Evolutionary conservation across 2,797 vertebrate species (phyloP).

Genomic region (Perodicticus potto): DNA sequence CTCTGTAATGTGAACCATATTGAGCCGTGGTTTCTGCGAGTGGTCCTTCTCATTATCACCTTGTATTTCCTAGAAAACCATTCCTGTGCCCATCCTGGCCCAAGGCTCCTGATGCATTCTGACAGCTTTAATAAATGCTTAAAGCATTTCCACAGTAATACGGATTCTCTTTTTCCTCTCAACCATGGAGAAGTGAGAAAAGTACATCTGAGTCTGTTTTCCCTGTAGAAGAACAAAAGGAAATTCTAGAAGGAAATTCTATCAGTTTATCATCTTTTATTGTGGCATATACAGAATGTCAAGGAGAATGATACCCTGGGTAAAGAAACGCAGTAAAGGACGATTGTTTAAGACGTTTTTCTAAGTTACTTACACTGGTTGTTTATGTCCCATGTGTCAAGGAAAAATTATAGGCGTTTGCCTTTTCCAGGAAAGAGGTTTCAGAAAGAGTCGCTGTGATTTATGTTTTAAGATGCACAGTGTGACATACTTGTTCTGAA

Average conservation of each 20-base stretch:
- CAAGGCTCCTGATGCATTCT: conserved; percentile 41
- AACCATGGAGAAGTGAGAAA: conserved; percentile 25
- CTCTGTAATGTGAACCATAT: neutral
- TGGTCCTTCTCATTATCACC: conserved; percentile 13
- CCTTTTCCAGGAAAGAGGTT: conserved; percentile 54
- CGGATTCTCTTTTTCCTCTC: neutral
- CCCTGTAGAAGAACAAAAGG: conserved; percentile 29
- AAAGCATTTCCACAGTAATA: neutral
- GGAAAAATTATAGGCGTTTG: conserved; percentile 61
- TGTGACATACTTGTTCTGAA: conserved; percentile 47
- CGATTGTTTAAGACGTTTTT: conserved; percentile 63
- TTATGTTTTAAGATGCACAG: conserved; percentile 49
- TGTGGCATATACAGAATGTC: neutral
- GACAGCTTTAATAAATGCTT: conserved; percentile 58
- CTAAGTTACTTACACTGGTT: conserved; percentile 39
- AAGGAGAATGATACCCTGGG: neutral
- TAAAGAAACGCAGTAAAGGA: conserved; percentile 59
- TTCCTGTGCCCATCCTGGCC: neutral
- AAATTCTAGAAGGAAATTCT: conserved; percentile 61
- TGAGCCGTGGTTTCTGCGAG: neutral
- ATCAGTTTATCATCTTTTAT: conserved; percentile 14
- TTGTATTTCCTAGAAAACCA: conserved; percentile 60
- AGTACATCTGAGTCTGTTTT: conserved; percentile 52
- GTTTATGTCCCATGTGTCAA: conserved; percentile 36
- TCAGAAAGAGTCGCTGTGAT: conserved; percentile 33